Percentiles rank a stretch among this genome's conserved stretches.
Conservation (phyloP, 2,797 vertebrate species). For the Acomys russatus region DNA sequence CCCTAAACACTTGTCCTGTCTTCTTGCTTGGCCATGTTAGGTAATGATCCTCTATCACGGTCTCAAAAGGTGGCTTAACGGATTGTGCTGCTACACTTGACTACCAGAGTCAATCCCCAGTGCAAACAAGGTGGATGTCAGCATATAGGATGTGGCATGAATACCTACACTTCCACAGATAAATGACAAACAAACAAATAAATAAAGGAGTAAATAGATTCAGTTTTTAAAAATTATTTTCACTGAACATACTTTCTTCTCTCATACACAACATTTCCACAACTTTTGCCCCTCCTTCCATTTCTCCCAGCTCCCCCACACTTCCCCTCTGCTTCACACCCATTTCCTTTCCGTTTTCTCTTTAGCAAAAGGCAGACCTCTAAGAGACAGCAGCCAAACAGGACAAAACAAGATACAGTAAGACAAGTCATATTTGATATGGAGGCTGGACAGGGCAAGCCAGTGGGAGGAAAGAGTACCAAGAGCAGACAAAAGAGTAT, state of each 20-base stretch:
- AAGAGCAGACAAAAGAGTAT: not conserved
- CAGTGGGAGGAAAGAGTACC: not conserved
- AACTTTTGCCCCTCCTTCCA: not conserved
- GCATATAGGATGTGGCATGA: no score
- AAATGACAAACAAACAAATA: not conserved
- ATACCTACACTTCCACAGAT: no score
- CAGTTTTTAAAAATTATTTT: not conserved
- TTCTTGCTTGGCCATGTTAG: not conserved
- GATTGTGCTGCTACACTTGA: not conserved
- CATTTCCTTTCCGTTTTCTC: not conserved
- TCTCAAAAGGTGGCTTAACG: not conserved
- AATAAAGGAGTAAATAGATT: not conserved
- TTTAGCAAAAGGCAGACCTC: not conserved
- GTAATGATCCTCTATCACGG: not conserved
- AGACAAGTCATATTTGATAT: not conserved
- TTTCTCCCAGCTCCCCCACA: no score
- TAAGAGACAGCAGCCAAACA: not conserved
- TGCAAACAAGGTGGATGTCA: not conserved
- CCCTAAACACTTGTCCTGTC: not conserved
- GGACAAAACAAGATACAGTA: not conserved
- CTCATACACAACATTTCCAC: not conserved
- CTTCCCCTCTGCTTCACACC: accelerated
- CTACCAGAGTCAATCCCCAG: not conserved
- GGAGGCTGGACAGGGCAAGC: not conserved
- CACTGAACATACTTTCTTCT: not conserved